Base-by-base conservation (phyloP, 2,113 vertebrate species). In the Halichoerus grypus region DNA sequence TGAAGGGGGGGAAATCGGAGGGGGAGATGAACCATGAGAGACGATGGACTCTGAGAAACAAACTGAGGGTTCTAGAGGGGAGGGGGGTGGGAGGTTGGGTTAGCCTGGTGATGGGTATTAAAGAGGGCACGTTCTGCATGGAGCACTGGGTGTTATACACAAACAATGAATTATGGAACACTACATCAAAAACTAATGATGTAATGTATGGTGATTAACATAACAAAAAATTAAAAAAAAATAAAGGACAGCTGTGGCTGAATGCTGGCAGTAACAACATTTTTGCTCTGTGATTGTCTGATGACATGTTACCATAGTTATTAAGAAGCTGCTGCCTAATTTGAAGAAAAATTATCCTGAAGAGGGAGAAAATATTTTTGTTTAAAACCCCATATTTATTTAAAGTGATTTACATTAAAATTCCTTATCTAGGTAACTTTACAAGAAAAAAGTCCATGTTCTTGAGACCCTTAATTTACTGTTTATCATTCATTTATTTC, bases 211-310 rank as follows among this genome's bases (percentile, higher is more conserved):
- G 46, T 46, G 46, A 46, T 46, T 46, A 46, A 46, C 46, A 46
- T 46, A 46, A 46, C 46, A 46, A 46, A 46, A 46, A 46, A 46
- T 46, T 46, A 46, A 46, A 46, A 46, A 46, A 46, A 46, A 46
- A 46, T 94, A 59, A 89, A 91, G 57, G 57, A 88, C 84, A 97
- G 51, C 49, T 82, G 74, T 94, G 55, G 51, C 28, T 80, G 39
- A 74, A 33, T 33, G 63, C 16, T 93, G 57, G 53, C 87, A 33
- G 26, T 80, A 53, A 21, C 77, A 49, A 6, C 67, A 31, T 88
- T 97, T 96, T 94, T 92, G 80, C 55, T 94, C 24, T 46, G 9
- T 89, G 63, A 63, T 33, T 69, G n/a, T 74, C 74, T 82, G 65
- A 88, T 59, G 61, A 71, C 36, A 3, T 53, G 4, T 24, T 79